These are phyloP conservation scores for Phrixothrix hirtus DNA, from an alignment of 2,888 invertebrate species.

Conservation along the genomic window DNA sequence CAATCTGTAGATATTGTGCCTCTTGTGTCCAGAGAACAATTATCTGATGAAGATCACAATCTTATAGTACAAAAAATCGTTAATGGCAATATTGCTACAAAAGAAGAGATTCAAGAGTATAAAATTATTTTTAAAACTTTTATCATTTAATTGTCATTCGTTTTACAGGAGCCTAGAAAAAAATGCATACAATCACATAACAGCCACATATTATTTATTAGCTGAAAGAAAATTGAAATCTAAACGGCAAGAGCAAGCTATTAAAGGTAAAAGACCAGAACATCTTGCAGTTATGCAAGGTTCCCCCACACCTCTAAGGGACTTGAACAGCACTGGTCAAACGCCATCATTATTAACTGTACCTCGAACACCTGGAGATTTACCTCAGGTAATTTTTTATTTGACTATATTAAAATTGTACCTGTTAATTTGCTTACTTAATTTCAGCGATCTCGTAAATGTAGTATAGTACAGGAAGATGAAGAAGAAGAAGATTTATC, in stretches of 20 bases:
- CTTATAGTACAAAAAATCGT: conserved; percentile 95
- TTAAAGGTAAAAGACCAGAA: conserved; percentile 54
- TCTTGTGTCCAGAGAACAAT: conserved; percentile 84
- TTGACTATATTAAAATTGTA: too few relatives aligned
- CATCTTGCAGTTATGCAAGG: conserved; percentile 52
- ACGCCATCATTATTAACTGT: conserved; percentile 60
- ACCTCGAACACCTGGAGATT: conserved; percentile 70
- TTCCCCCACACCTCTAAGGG: conserved; percentile 44
- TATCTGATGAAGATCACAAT: conserved; percentile 89
- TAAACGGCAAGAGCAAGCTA: conserved; percentile 68
- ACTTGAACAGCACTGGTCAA: conserved; percentile 40
- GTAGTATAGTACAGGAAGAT: conserved; percentile 90
- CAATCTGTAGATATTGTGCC: conserved; percentile 69
- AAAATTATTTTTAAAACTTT: neutral
- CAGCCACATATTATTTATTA: conserved; percentile 95
- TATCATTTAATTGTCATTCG: conserved; percentile 3
- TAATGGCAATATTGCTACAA: conserved; percentile 89
- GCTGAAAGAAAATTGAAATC: conserved; percentile 89
- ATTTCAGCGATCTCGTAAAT: conserved; percentile 76
- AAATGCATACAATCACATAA: conserved; percentile 97
- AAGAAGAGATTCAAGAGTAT: conserved; percentile 90
- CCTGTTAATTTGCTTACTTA: too few relatives aligned
- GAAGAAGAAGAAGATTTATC: conserved; percentile 84
- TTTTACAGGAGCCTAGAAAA: conserved; percentile 80
- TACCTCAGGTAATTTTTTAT: conserved; percentile 61